These are phyloP conservation scores for Sceloporus tristichus DNA, from an alignment of 2,113 vertebrate genomes.

Conservation along the genomic window DNA sequence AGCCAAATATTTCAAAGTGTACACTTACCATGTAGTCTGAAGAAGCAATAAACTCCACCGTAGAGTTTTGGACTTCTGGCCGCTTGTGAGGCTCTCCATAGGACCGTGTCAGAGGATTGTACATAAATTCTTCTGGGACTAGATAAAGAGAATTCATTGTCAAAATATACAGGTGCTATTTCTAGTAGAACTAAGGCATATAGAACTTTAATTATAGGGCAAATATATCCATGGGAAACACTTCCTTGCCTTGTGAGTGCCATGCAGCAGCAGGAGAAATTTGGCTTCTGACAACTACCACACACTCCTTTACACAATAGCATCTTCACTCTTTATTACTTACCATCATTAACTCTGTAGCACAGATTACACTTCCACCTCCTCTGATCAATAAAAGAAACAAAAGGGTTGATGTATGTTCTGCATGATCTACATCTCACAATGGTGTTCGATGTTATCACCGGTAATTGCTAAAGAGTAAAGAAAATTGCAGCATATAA, in stretches of 20 bases:
- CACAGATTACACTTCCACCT: slow-evolving; percentile 98
- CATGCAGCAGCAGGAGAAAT: background rate
- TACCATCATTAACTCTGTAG: slow-evolving; percentile 96
- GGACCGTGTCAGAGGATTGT: slow-evolving; percentile 94
- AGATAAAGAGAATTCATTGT: slow-evolving; percentile 37
- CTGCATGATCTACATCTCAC: slow-evolving; percentile 95
- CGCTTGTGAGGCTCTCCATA: slow-evolving; percentile 97
- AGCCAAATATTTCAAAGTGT: slow-evolving; percentile 9
- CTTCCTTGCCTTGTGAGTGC: background rate
- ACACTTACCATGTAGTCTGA: slow-evolving; percentile 96
- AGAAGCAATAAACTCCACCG: slow-evolving; percentile 97
- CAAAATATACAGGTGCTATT: background rate
- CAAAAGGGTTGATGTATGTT: slow-evolving; percentile 98
- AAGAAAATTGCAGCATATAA: slow-evolving; percentile 41
- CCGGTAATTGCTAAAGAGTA: slow-evolving; percentile 89
- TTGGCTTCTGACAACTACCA: background rate
- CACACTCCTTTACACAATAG: background rate
- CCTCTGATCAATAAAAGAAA: slow-evolving; percentile 96
- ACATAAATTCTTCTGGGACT: slow-evolving; percentile 99
- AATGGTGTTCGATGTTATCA: slow-evolving; percentile 97
- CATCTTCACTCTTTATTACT: slow-evolving; percentile 31
- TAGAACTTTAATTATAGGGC: background rate
- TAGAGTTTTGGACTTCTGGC: slow-evolving; percentile 96
- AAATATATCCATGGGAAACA: background rate
- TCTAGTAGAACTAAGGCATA: background rate